Evolutionary conservation across 2,113 vertebrate genomes (phyloP), one percentile per base, ranked within the genome.

Genomic region (Halcyon malimbica): DNA sequence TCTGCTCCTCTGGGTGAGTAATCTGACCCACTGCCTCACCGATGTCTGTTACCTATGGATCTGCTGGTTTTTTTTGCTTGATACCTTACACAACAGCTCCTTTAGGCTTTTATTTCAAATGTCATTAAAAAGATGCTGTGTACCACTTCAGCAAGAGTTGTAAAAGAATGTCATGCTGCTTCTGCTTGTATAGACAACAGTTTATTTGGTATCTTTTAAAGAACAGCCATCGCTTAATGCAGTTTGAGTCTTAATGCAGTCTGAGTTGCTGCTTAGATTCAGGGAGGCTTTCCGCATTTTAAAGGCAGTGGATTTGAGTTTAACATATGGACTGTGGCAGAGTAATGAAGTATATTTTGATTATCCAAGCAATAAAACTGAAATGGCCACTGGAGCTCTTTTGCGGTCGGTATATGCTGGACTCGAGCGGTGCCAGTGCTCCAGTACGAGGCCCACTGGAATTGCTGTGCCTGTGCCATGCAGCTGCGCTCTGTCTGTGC

Each of bases 1-100:
- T 37, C 83, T 84, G 60, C 33, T 92, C 37, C 51, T 87, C 73
- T 95, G 86, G 53, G 97, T 97, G 77, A 97, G 96, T 97, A 82
- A 77, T 94, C 62, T 73, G 35, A 31, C 17, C 20, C 12, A 63
- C 5, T 25, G 46, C 63, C n/a, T 93, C 10, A 7, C 26, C 80
- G 33, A 20, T 75, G 29, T 75, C 68, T 85, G 1, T 68, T 85
- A 48, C 46, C 70, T 95, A 7, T n/a, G 6, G 79, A 16, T 53
- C 78, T 95, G 35, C 29, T 60, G 26, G 0, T 25, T 64, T 79
- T 64, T 79, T 79, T 76, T 62, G 10, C 16, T 79, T 71, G 20
- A 7, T 74, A 48, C 37, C 29, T 75, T 42, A 44, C 19, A 50
- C 42, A 89, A 23, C 39, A 86, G 33, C 48, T 87, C 13, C 53